Evolutionary conservation across 2,113 vertebrate species (phyloP), one percentile per base, ranked within the genome.

Genomic region (Limnothrissa miodon): DNA sequence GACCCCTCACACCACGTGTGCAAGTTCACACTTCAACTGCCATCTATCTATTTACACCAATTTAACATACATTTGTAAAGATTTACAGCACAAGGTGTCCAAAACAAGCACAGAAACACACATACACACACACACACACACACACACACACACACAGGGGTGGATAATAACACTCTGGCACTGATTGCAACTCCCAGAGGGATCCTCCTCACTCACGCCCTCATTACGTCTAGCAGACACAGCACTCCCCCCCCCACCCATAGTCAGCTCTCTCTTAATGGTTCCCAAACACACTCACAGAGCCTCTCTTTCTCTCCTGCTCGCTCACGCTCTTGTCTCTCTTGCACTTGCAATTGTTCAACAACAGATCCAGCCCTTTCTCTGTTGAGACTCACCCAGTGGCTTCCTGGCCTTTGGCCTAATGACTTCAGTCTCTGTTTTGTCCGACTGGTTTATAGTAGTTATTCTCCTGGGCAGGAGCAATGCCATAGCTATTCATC

Each of bases 91-190:
- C 46, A 53, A 23, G 51, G 51, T 56, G 51, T 56, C 51, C 51
- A 23, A 7, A 23, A 21, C 53, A 56, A 5, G 23, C 53, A 56
- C 53, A 56, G 17, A 56, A 17, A 36, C 66, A 33, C 5, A 74
- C 33, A 74, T 11, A 33, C 62, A 6, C 56, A 62, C 4, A 70
- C 1, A 70, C 4, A n/a, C 56, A 62, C 23, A 62, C 56, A 62
- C 59, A 62, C 59, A 25, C 13, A 62, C 59, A 25, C 6, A 33
- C 59, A 66, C 15, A 56, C 23, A 56, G 21, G 51, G 51, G 21
- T 56, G 51, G 51, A 56, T 56, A 48, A 48, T 48, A 56, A 56
- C 51, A 56, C 51, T 56, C 51, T 56, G 51, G 51, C 51, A 56
- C 51, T 56, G 51, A 56, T 56, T 56, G 51, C 51, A 56, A 56